These are phyloP conservation scores for Lagopus muta DNA, from an alignment of 2,113 vertebrate species.

Conservation along the genomic window DNA sequence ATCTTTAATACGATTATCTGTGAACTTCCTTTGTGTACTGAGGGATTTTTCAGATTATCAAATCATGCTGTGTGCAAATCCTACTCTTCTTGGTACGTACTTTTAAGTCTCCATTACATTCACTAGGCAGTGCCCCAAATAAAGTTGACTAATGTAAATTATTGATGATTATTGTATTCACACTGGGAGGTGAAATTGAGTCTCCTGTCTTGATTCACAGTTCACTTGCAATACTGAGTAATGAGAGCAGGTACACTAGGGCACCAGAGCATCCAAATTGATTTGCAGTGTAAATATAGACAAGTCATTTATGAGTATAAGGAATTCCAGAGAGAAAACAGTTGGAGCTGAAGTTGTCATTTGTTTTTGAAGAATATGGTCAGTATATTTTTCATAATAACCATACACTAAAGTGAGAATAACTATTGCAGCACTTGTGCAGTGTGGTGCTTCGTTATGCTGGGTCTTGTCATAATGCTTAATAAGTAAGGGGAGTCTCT, in stretches of 20 bases:
- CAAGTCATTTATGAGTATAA: not conserved
- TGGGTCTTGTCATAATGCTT: not conserved
- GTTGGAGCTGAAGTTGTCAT: not conserved
- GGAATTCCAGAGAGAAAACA: not conserved
- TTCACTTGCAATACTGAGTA: not conserved
- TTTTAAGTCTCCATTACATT: accelerated
- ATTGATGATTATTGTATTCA: conserved; percentile 12
- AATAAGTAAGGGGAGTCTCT: not conserved
- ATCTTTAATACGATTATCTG: conserved; percentile 62
- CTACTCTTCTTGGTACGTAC: not conserved
- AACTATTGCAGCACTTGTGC: not conserved
- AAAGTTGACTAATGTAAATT: not conserved
- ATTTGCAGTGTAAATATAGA: not conserved
- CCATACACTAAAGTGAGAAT: not conserved
- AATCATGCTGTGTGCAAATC: conserved; percentile 38
- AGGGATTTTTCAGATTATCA: conserved; percentile 61
- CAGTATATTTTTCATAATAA: not conserved
- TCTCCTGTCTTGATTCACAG: not conserved
- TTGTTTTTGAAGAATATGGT: not conserved
- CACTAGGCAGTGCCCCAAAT: not conserved
- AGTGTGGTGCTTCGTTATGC: not conserved
- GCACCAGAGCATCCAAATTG: accelerated
- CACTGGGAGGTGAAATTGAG: accelerated
- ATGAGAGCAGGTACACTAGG: not conserved
- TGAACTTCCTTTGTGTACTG: conserved; percentile 58